A percentile compares a stretch with the other conserved stretches of the same genome.
Evolutionary conservation across 1,140 invertebrate species (phyloP).

Genomic region (Centruroides vittatus): DNA sequence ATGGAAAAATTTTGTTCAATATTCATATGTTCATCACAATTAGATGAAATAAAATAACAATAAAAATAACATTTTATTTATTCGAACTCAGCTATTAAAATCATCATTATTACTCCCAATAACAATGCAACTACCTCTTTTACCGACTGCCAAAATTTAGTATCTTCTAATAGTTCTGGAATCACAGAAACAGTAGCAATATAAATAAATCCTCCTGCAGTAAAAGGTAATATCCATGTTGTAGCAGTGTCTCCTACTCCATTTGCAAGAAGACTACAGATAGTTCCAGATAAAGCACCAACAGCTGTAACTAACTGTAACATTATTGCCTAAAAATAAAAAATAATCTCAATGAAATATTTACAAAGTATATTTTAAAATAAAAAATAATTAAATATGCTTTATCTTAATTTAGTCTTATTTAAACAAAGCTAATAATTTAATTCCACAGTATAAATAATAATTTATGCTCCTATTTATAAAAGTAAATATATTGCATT

Average conservation of each 20-base stretch:
- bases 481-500: too few species aligned
- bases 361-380: too few species aligned
- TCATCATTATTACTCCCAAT: conserved; percentile 81
- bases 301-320: conserved; percentile 84
- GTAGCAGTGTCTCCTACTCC: conserved; percentile 57
- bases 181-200: conserved; percentile 94
- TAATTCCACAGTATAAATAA: too few species aligned
- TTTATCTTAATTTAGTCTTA: too few species aligned
- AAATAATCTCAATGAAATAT: too few species aligned
- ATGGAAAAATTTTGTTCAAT: too few species aligned
- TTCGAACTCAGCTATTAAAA: conserved; percentile 73
- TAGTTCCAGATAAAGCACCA: conserved; percentile 81
- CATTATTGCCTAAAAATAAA: conserved; percentile 56
- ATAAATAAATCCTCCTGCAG: conserved; percentile 95
- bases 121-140: conserved; percentile 71
- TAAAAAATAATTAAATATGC: too few species aligned
- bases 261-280: conserved; percentile 65
- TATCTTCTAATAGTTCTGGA: conserved; percentile 76
- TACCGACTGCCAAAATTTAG: conserved; percentile 66
- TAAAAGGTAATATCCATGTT: conserved; percentile 82
- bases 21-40: too few species aligned
- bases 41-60: too few species aligned
- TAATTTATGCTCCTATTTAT: too few species aligned
- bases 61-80: conserved; percentile 28
- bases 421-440: too few species aligned